Conservation (phyloP, 2,797 vertebrate species). For the Liasis olivaceus region DNA sequence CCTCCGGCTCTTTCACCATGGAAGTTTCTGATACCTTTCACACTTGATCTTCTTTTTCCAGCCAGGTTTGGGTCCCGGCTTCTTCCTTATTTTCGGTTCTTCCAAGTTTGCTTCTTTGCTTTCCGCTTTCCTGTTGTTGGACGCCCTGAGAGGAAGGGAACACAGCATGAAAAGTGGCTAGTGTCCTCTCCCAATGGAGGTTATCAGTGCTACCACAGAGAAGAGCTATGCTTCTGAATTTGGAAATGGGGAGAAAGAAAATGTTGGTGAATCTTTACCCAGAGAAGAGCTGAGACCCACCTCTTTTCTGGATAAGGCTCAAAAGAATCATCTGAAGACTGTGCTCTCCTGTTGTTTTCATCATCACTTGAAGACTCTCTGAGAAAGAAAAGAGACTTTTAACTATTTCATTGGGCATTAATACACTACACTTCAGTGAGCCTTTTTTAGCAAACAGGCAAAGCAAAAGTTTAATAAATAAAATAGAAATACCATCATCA, state of each 20-base stretch:
- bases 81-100: constrained; percentile 87
- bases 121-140: constrained; percentile 73
- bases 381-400: constrained; percentile 48
- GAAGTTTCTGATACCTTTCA: constrained; percentile 78
- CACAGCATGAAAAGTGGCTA: neutral
- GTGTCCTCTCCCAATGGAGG: neutral
- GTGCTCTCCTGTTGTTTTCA: constrained; percentile 73
- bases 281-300: constrained; percentile 67
- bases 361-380: constrained; percentile 82
- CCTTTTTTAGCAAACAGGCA: neutral
- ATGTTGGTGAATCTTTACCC: no score
- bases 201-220: neutral
- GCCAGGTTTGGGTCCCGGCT: constrained; percentile 94
- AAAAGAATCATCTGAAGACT: constrained; percentile 81
- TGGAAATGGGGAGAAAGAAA: no score
- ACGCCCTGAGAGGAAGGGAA: constrained; percentile 47
- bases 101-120: constrained; percentile 70
- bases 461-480: neutral
- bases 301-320: constrained; percentile 81
- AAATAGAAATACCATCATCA: accelerated
- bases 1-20: neutral
- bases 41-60: constrained; percentile 93
- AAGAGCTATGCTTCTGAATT: neutral
- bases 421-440: neutral
- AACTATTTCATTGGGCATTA: accelerated